Evolutionary conservation across 2,797 vertebrate species (phyloP).

Genomic region (Esox masquinongy): DNA sequence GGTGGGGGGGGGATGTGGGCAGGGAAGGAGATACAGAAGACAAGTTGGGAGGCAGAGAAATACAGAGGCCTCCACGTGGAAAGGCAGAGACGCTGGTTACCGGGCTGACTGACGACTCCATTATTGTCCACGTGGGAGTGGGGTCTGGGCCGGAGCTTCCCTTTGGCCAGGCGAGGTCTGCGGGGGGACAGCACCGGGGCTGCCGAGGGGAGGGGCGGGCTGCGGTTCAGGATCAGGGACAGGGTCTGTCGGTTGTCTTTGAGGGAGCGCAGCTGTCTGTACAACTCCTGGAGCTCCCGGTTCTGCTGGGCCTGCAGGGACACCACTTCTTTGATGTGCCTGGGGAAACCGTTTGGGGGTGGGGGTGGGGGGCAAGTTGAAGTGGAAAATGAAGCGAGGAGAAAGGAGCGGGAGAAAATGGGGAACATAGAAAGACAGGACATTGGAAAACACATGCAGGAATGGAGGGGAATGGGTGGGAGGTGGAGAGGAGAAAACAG

Average conservation of each 20-base stretch:
- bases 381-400: not conserved
- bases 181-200: slow-evolving; percentile 80
- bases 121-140: slow-evolving; percentile 87
- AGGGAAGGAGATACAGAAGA: not conserved
- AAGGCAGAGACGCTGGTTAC: slow-evolving; percentile 45
- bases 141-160: slow-evolving; percentile 80
- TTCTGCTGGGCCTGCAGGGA: slow-evolving; percentile 89
- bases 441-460: not conserved
- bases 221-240: slow-evolving; percentile 64
- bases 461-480: not conserved
- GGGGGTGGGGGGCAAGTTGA: not conserved
- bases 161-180: slow-evolving; percentile 81
- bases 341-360: slow-evolving; percentile 43
- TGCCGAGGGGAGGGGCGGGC: slow-evolving; percentile 62
- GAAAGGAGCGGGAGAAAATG: not conserved
- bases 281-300: slow-evolving; percentile 87
- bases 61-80: not conserved
- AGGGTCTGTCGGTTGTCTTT: slow-evolving; percentile 81
- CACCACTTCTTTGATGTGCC: slow-evolving; percentile 92
- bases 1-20: not conserved
- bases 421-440: not conserved
- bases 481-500: not conserved
- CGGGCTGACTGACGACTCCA: slow-evolving; percentile 68
- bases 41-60: not conserved
- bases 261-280: slow-evolving; percentile 80